A percentile compares a stretch with the other conserved stretches of the same genome.
Evolutionary conservation across 2,888 invertebrate genomes (phyloP).

Genomic region (Neuroscelio doddi): DNA sequence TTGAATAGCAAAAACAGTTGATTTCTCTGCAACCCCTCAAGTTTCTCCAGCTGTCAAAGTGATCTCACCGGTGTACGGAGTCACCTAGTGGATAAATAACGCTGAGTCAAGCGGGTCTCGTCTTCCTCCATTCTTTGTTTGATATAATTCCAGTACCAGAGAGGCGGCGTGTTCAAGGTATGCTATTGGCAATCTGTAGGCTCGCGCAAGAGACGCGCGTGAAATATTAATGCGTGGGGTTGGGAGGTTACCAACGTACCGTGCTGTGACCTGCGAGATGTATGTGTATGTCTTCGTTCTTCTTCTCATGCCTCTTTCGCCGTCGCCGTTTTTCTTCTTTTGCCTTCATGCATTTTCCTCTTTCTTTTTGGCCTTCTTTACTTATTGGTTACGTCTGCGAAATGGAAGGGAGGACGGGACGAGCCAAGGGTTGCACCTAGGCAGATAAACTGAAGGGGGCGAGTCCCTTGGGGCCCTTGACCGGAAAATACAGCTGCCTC

Average conservation of each 20-base stretch:
- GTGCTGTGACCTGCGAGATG: slow-evolving; percentile 36
- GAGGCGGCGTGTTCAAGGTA: slow-evolving; percentile 47
- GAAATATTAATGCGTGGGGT: slow-evolving; percentile 67
- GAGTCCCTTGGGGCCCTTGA: slow-evolving; percentile 59
- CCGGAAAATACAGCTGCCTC: slow-evolving; percentile 54
- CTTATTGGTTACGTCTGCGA: slow-evolving; percentile 66
- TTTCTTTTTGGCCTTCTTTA: slow-evolving; percentile 55
- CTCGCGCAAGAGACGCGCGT: slow-evolving; percentile 59
- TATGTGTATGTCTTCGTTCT: slow-evolving; percentile 8
- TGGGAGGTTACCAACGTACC: slow-evolving; percentile 49
- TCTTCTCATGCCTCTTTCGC: slow-evolving; percentile 20
- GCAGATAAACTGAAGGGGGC: slow-evolving; percentile 49
- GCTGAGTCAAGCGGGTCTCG: neutral
- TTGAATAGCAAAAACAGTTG: slow-evolving; percentile 14
- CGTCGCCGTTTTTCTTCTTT: slow-evolving; percentile 11
- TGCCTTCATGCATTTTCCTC: slow-evolving; percentile 25
- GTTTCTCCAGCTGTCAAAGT: slow-evolving; percentile 7
- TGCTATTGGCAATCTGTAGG: slow-evolving; percentile 62
- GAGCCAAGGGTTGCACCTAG: slow-evolving; percentile 39
- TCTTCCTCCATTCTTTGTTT: slow-evolving; percentile 21
- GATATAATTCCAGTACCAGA: slow-evolving; percentile 37
- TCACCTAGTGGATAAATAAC: slow-evolving; percentile 27
- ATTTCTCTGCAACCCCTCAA: slow-evolving; percentile 7
- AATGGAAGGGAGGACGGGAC: slow-evolving; percentile 43
- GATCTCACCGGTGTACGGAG: neutral